Base-by-base conservation (phyloP, 2,888 invertebrate species). In the Drosophila yooni region DNA sequence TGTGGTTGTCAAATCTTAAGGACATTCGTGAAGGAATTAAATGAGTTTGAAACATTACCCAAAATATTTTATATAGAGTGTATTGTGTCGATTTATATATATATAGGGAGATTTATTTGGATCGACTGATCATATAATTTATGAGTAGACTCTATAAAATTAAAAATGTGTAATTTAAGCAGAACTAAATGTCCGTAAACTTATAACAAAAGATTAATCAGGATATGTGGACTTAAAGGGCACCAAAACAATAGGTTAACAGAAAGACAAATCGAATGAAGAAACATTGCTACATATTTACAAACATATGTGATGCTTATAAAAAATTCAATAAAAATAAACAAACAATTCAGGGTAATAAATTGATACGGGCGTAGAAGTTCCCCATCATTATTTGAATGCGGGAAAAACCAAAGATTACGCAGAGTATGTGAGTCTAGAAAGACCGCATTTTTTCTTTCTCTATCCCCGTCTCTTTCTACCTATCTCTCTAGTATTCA, bases 341-440 rank as follows among this genome's bases (percentile, higher is more conserved):
- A 29, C 0, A 56, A 21, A 29, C 29, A 21, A 8, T 38, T 54
- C 7, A 3, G 13, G 38, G 40, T 15, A 21, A 43, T 21, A 11
- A 40, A 15, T 3, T 21, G 21, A 31, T 31, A 43, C 36, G 15
- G 10, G 4, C 10, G 3, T 5, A 25, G 6, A 11, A 31, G 21
- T 31, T 57, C 6, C 43, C 21, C 31, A 10, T 3, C n/a, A 43
- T 57, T 6, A 10, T 57, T n/a, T 57, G 2, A 40, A 40, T 31
- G 31, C 31, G 31, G 43, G 57, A 57, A 57, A 21, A 25, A 43
- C 40, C 40, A 31, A 11, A 43, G 43, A 57, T 57, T 57, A 27
- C 36, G 2, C n/a, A 21, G 29, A 21, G 8, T 29, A n/a, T 13
- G 7, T 2, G 18, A 52, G 25, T 57, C n/a, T 15, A 46, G 25